phyloP scores from a whole-genome alignment of 35 echinoderm and acorn worm genomes.

The Diadema setosum region DNA sequence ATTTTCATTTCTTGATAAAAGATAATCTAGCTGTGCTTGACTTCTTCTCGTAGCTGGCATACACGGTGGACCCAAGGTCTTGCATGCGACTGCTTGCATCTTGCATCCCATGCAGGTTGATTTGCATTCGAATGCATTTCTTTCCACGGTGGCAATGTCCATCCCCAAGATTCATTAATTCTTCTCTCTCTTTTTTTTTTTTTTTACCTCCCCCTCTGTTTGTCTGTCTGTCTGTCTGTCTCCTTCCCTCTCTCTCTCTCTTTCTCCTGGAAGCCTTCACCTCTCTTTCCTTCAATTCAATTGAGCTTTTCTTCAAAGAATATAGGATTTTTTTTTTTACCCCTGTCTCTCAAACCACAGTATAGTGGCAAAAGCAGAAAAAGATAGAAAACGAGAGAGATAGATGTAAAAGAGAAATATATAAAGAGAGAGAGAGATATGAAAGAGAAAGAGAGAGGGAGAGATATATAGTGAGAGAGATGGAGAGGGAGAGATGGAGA shows the following conservation, averaged over 20 bases:
- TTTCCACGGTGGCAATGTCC: background rate
- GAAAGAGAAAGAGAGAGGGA: background rate
- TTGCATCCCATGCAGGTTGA: no score
- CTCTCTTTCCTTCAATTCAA: no score
- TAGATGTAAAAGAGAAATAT: background rate
- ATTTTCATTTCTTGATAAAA: no score
- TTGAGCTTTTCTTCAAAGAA: no score
- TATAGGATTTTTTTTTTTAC: no score
- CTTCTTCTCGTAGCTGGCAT: no score
- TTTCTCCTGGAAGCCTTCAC: background rate
- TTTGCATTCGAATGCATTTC: no score
- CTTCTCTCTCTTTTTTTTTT: background rate
- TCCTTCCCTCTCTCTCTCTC: background rate
- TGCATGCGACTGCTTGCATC: no score
- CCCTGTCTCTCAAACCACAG: no score
- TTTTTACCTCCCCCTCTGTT: no score
- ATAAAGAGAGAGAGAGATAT: background rate
- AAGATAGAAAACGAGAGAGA: background rate
- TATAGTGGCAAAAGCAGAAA: background rate
- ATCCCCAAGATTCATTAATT: background rate
- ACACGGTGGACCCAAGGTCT: no score
- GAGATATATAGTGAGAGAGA: background rate
- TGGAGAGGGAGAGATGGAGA: background rate
- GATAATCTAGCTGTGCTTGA: no score
- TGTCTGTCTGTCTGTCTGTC: background rate